Conservation (phyloP, 2,888 invertebrate species). For the Diogma glabrata region DNA sequence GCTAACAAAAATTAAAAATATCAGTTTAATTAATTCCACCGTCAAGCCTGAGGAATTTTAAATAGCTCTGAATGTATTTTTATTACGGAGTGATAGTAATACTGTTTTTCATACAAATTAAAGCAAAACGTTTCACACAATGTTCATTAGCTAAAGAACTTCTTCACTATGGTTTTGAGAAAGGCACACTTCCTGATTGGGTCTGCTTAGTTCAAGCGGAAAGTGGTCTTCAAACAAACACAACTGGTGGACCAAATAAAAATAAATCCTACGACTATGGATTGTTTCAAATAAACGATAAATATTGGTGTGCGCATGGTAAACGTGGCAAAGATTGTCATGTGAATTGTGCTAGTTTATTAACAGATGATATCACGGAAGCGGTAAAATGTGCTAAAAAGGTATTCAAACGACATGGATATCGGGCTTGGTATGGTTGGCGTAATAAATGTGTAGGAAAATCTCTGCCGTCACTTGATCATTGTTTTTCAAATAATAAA, state of each 20-base stretch:
- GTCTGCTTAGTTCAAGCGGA: conserved; percentile 41
- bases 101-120: too few species aligned
- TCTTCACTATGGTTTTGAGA: conserved; percentile 25
- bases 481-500: too few species aligned
- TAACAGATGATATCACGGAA: conserved; percentile 51
- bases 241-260: conserved; percentile 36
- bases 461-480: conserved; percentile 22
- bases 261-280: conserved; percentile 39
- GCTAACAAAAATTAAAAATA: too few species aligned
- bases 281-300: conserved; percentile 35
- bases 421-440: conserved; percentile 36
- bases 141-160: conserved; percentile 28
- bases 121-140: conserved; percentile 21
- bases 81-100: too few species aligned
- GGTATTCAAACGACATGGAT: conserved; percentile 47
- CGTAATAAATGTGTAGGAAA: conserved; percentile 21
- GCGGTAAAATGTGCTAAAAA: conserved; percentile 53
- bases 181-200: conserved; percentile 31
- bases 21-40: too few species aligned
- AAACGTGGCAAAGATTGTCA: conserved; percentile 29
- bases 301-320: conserved; percentile 31
- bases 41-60: too few species aligned
- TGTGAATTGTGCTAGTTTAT: conserved; percentile 25
- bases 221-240: conserved; percentile 39
- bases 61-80: too few species aligned